Percentiles rank a stretch among this genome's conserved stretches.
phyloP scores from a whole-genome alignment of 2,797 vertebrate genomes.

The Acrocephalus scirpaceus region DNA sequence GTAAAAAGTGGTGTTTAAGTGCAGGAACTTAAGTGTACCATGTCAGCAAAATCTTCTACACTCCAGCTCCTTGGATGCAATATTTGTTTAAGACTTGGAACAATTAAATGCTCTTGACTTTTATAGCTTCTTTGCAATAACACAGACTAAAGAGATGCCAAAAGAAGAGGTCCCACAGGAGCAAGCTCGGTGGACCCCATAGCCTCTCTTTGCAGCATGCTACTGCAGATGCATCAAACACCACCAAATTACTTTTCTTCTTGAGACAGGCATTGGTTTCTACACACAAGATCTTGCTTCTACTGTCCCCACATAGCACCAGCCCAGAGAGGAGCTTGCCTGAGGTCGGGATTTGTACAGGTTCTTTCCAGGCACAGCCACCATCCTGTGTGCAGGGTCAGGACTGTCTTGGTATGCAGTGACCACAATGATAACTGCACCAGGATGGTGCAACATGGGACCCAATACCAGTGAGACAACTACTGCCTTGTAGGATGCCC shows the following conservation, averaged over 20 bases:
- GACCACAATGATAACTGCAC: neutral
- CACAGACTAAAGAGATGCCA: neutral
- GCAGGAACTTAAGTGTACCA: neutral
- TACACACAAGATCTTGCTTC: neutral
- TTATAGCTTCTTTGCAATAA: neutral
- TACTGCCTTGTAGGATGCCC: neutral
- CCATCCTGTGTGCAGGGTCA: neutral
- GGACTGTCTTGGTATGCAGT: neutral
- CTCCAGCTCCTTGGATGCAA: neutral
- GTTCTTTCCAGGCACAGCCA: neutral
- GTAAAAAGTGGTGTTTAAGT: conserved; percentile 45
- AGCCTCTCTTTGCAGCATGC: neutral
- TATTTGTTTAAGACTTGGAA: conserved; percentile 35
- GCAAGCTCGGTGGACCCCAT: neutral
- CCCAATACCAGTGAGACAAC: neutral
- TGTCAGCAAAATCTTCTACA: neutral
- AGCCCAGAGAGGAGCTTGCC: neutral
- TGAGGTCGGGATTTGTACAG: accelerated
- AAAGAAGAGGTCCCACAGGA: neutral
- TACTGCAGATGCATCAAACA: neutral
- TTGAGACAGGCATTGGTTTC: neutral
- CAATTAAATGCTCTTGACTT: conserved; percentile 20
- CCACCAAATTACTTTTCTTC: neutral
- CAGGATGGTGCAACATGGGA: accelerated
- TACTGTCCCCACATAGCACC: neutral